Evolutionary conservation across 2,888 invertebrate genomes (phyloP).

Genomic region (Pantelozetes paolii): DNA sequence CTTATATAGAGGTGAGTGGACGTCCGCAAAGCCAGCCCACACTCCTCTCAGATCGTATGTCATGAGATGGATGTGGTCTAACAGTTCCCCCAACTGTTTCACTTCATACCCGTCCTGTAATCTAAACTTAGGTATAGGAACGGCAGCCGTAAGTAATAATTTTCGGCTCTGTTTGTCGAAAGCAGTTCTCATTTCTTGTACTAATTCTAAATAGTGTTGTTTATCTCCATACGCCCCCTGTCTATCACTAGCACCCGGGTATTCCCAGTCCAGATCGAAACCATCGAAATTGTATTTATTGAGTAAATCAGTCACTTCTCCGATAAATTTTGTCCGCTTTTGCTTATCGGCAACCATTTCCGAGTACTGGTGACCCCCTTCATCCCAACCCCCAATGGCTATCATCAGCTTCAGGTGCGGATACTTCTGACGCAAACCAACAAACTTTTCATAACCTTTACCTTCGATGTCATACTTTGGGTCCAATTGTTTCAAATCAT

Average conservation of each 20-base stretch:
- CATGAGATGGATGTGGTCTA: conserved; percentile 48
- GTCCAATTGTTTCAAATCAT: conserved; percentile 47
- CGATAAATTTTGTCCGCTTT: conserved; percentile 59
- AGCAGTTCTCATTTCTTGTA: conserved; percentile 63
- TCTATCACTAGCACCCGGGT: conserved; percentile 55
- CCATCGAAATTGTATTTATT: conserved; percentile 52
- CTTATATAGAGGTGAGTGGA: conserved; percentile 78
- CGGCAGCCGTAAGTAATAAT: conserved; percentile 86
- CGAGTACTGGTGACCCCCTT: conserved; percentile 46
- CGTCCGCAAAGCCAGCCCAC: conserved; percentile 86
- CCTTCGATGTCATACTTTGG: conserved; percentile 66
- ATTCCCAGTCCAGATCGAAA: conserved; percentile 54
- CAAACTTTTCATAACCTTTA: conserved; percentile 54
- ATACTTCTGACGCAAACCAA: conserved; percentile 49
- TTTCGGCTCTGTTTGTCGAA: conserved; percentile 63
- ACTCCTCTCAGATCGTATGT: conserved; percentile 49
- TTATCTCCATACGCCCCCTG: conserved; percentile 64
- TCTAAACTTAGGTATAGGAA: conserved; percentile 78
- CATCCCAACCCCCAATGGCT: conserved; percentile 47
- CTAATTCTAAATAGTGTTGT: conserved; percentile 67
- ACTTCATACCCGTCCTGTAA: conserved; percentile 86
- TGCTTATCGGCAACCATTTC: conserved; percentile 49
- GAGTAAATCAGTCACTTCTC: conserved; percentile 51
- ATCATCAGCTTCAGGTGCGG: conserved; percentile 49
- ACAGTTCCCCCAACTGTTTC: conserved; percentile 61